Evolutionary conservation across 2,888 invertebrate species (phyloP), one percentile per base, ranked within the genome.

Genomic region (Epinotia demarniana): DNA sequence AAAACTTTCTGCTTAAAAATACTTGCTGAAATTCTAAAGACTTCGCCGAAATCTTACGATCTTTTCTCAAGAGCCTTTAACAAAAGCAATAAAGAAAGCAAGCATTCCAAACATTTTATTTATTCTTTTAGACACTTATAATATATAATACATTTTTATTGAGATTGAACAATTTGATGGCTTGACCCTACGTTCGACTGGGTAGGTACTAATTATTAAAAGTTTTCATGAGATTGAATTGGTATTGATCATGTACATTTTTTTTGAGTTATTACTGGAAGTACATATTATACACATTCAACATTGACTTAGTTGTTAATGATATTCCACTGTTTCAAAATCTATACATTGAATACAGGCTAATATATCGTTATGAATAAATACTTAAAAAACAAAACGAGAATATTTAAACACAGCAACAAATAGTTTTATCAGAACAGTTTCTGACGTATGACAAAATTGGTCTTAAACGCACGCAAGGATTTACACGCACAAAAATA

Each of bases 91-190:
- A 19, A 68, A 61, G 13, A 53, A 13, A 72, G 1, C 49, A 49
- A 27, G 46, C 57, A 62, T 69, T 74, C 16, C 49, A 63, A 69
- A 74, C 19, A 58, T 57, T 74, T 69, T 39, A 69, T 74, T 74
- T 49, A 69, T 63, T 58, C 3, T 63, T 63, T 57, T 39, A 23
- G 43, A 69, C n/a, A 73, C 23, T 53, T 33, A 73, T n/a, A 6
- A 53, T 53, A 60, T 53, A n/a, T 49, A 46, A 60, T 6, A 72
- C 12, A 60, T 49, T 16, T 53, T 67, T 33, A 19, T 57, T 49
- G 2, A 5, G 9, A 27, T 64, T 46, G 16, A 19, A 6, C 6
- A 46, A 6, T n/a, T 57, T 55, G 19, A 71, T 27, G 53, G 55
- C 19, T 33, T 12, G 19, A 62, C 55, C 33, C 43, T 1, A 23